phyloP scores from a whole-genome alignment of 2,888 invertebrate species.

The Bombylius discolor region DNA sequence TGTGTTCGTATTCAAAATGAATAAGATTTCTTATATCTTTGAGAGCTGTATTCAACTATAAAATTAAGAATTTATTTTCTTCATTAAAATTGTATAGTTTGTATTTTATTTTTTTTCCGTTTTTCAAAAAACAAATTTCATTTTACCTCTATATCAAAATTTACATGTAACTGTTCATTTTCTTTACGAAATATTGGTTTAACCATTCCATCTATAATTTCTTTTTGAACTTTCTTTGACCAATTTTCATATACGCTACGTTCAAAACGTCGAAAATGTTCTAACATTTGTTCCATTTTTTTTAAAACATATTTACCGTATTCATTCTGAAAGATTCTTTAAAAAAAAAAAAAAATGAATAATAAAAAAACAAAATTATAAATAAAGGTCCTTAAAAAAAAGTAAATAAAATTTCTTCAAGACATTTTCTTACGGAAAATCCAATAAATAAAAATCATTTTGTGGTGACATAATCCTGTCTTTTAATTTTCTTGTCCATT shows the following conservation, averaged over 20 bases:
- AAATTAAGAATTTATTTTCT: not conserved
- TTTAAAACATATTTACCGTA: slow-evolving; percentile 25
- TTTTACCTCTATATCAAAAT: slow-evolving; percentile 43
- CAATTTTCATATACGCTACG: slow-evolving; percentile 53
- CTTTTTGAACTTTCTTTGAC: slow-evolving; percentile 50
- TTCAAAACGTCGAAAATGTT: slow-evolving; percentile 49
- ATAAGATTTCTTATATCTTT: slow-evolving; percentile 71
- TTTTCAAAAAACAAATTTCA: not conserved
- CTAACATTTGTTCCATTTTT: slow-evolving; percentile 49
- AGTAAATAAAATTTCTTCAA: not conserved
- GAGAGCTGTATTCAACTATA: slow-evolving; percentile 54
- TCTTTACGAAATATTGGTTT: slow-evolving; percentile 47
- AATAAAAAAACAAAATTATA: too few species aligned
- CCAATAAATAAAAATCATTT: slow-evolving; percentile 48
- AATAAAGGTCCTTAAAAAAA: not conserved
- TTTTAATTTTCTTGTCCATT: slow-evolving; percentile 56
- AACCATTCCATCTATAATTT: slow-evolving; percentile 48
- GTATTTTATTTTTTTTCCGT: not conserved
- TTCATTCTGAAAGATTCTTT: slow-evolving; percentile 46
- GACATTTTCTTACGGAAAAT: slow-evolving; percentile 46
- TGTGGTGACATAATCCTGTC: slow-evolving; percentile 45
- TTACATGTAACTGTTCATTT: slow-evolving; percentile 44
- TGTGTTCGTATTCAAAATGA: slow-evolving; percentile 50
- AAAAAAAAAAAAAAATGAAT: not conserved
- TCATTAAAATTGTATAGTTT: not conserved